A percentile compares a stretch with the other conserved stretches of the same genome.
Conservation (phyloP, 2,797 vertebrate species). For the Pangasius djambal region DNA sequence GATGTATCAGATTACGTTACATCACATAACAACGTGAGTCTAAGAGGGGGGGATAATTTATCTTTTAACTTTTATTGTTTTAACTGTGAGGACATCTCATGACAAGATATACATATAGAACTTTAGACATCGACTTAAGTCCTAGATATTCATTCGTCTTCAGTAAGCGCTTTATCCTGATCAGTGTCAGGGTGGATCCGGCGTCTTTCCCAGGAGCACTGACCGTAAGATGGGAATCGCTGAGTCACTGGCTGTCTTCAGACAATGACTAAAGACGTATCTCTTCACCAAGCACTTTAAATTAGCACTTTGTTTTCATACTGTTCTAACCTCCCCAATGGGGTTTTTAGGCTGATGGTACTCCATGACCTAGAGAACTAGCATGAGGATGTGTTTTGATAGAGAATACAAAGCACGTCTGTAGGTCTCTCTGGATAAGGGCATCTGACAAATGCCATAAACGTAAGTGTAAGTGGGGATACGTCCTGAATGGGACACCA, state of each 20-base stretch:
- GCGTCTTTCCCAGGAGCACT: neutral
- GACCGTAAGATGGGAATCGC: neutral
- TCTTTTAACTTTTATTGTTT: neutral
- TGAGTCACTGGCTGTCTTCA: neutral
- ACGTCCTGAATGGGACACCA: neutral
- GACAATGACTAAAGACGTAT: neutral
- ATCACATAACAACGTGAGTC: neutral
- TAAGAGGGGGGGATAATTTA: neutral
- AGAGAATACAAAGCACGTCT: neutral
- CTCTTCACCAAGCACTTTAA: neutral
- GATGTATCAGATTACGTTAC: neutral
- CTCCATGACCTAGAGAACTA: neutral
- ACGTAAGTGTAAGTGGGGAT: neutral
- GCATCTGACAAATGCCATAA: neutral
- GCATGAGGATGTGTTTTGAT: neutral
- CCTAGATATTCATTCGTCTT: neutral
- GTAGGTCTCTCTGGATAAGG: neutral
- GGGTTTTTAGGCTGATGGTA: neutral
- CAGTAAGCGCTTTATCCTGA: neutral
- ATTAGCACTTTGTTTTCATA: neutral
- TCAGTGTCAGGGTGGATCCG: neutral
- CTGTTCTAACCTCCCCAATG: neutral
- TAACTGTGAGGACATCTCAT: neutral
- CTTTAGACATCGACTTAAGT: neutral
- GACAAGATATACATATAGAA: neutral